Evolutionary conservation across 2,888 invertebrate species (phyloP), one percentile per base, ranked within the genome.

Genomic region (Nephrocerus scutellatus): DNA sequence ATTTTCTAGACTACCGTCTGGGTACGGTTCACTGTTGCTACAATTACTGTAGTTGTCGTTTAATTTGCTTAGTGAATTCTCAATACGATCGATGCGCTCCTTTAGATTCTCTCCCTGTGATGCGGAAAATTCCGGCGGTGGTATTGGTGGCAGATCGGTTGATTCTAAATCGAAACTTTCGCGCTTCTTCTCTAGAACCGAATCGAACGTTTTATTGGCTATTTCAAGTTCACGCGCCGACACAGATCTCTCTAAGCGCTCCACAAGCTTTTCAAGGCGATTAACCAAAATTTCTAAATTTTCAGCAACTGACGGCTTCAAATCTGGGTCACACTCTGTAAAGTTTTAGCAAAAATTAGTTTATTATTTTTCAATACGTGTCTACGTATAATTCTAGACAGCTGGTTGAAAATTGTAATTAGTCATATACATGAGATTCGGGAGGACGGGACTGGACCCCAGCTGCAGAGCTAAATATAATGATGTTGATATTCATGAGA

Each of bases 261-360:
- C 75, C 9, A 84, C 82, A 44, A 85, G 80, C 51, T 74, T 76
- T 69, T 87, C 87, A 57, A 87, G 65, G 30, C 87, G 80, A 55
- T 75, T 76, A 51, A 84, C 79, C 59, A 85, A 68, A 46, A 75
- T 73, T 60, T 82, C 81, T 50, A 85, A 72, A 58, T 82, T 77
- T 38, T 70, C 72, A 24, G 74, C 72, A 44, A 74, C 71, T 48
- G 70, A 66, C 43, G 70, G 66, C 52, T 68, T 61, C 34, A 69
- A 57, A 46, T 75, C 73, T 43, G 62, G 62, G 60, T 76, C 75
- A 53, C 63, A 68, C 49, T 72, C 75, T 74, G 57, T 22, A 42
- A 43, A 41, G 6, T n/a, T 9, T 20, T 25, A 37, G 35, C 3
- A 16, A 6, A 7, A 22, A 21, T 20, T 18, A 2, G 4, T 23